Conservation (phyloP, 2,888 invertebrate genomes). For the Pinctada fucata region DNA sequence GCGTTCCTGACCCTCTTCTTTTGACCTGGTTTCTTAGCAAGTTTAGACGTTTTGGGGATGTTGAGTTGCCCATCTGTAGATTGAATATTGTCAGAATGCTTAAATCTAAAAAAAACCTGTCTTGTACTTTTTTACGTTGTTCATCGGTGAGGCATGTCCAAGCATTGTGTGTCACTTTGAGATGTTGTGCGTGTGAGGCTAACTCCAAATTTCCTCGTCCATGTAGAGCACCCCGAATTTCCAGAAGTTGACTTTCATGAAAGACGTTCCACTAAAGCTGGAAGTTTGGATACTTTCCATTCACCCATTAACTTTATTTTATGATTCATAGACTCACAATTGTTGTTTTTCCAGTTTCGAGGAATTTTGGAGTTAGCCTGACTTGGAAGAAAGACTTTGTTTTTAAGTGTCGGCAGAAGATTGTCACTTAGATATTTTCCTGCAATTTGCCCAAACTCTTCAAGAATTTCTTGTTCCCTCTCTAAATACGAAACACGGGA, state of each 20-base stretch:
- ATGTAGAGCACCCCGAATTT: slow-evolving; percentile 26
- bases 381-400: slow-evolving; percentile 19
- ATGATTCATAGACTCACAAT: slow-evolving; percentile 28
- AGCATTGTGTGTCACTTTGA: not conserved
- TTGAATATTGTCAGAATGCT: not conserved
- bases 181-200: slow-evolving; percentile 1
- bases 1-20: not conserved
- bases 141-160: slow-evolving; percentile 24
- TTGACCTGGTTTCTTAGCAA: not conserved
- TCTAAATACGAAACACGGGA: slow-evolving; percentile 15
- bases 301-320: slow-evolving; percentile 28
- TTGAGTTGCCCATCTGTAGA: not conserved
- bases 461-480: slow-evolving; percentile 26
- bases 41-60: not conserved
- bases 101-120: slow-evolving; percentile 1
- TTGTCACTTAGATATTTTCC: slow-evolving; percentile 18
- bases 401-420: slow-evolving; percentile 28
- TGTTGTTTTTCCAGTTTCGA: slow-evolving; percentile 29
- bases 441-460: slow-evolving; percentile 11
- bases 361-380: slow-evolving; percentile 15
- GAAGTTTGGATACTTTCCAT: slow-evolving; percentile 35
- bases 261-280: slow-evolving; percentile 19
- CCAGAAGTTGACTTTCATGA: slow-evolving; percentile 23
- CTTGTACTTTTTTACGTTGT: slow-evolving; percentile 7
- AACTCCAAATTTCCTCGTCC: slow-evolving; percentile 26